Evolutionary conservation across 2,113 vertebrate species (phyloP), one percentile per base, ranked within the genome.

Genomic region (Micromys minutus): DNA sequence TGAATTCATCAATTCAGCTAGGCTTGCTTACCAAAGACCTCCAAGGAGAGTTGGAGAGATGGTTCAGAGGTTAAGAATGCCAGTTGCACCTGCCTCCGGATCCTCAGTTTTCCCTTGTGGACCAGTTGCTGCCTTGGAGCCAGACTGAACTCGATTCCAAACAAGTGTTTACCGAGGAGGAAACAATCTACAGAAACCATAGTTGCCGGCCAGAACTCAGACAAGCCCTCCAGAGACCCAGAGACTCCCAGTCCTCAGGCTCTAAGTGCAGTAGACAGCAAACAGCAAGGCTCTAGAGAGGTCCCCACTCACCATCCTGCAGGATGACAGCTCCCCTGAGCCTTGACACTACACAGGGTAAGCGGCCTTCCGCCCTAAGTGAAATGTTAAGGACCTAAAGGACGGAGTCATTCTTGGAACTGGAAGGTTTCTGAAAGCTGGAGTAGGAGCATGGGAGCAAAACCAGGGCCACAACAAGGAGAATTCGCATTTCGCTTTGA

Each of bases 261-360:
- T 97, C 95, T 90, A 98, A 98, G 81, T 26, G 71, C 0, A 0
- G 39, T 5, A 98, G 97, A 87, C 83, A 50, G 90, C 79, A 95
- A 81, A 96, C 98, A 98, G 75, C 96, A 99, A 98, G 91, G 91
- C 96, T 1, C 94, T 96, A 97, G 98, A 99, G 7, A 99, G 99
- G 34, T 99, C 99, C 6, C 99, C 99, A 0, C 98, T 99, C 96
- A 99, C 99, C 95, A 87, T 99, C 94, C 98, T 99, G 0, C 99
- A 97, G 67, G 99, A 99, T 42, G 98, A 99, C 47, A 99, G 99
- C 98, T 99, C 99, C 0, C 99, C 99, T 0, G 98, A 98, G 81
- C 98, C 83, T 94, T 97, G 93, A 39, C 74, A 1, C 50, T 97
- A 87, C 97, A 55, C 91, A 98, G 98, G 95, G 95, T 50, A 99